Evolutionary conservation across 1,140 invertebrate species (phyloP), one percentile per base, ranked within the genome.

Genomic region (Zaprionus tsacasi): DNA sequence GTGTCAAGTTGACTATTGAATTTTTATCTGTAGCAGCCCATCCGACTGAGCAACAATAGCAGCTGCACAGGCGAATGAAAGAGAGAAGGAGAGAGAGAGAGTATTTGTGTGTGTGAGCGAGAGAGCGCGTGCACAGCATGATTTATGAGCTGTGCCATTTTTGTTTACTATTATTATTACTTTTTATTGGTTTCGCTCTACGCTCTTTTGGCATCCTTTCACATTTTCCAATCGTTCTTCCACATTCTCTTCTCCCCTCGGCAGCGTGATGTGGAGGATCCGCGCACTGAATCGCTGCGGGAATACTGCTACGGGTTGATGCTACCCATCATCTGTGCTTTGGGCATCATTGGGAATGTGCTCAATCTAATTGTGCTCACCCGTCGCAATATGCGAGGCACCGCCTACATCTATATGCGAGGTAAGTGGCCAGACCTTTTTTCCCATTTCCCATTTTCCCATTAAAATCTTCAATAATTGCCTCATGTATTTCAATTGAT

Each of bases 341-440:
- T 96, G 15, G 96, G 96, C 45, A 96, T 96, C 79, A 93, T 96
- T 17, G 96, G 96, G 13, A 96, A 96, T 79, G 93, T 96, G 35
- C 94, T 96, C 71, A 96, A 96, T 91, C 92, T 96, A 65, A 93
- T 96, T 63, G 96, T 96, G 0, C 94, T 96, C 11, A 96, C 95
- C 12, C 93, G 96, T 48, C 94, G 95, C 38, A 96, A 96, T 72
- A 95, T 96, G 95, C 94, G 95, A 60, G 96, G 96, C n/a, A 95
- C 95, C 0, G 96, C 96, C 38, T 96, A 96, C 88, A 95, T 96
- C 80, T 96, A 96, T 82, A 96, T 96, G 95, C 93, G 95, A 93
- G 95, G 95, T 96, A 83, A 94, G 94, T 70, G 12, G 40, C 27
- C 8, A 17, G 21, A 43, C 27, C 33, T 36, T 35, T 43, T 35